Evolutionary conservation across 2,113 vertebrate genomes (phyloP), one percentile per base, ranked within the genome.

Genomic region (Erythrocercus mccallii): DNA sequence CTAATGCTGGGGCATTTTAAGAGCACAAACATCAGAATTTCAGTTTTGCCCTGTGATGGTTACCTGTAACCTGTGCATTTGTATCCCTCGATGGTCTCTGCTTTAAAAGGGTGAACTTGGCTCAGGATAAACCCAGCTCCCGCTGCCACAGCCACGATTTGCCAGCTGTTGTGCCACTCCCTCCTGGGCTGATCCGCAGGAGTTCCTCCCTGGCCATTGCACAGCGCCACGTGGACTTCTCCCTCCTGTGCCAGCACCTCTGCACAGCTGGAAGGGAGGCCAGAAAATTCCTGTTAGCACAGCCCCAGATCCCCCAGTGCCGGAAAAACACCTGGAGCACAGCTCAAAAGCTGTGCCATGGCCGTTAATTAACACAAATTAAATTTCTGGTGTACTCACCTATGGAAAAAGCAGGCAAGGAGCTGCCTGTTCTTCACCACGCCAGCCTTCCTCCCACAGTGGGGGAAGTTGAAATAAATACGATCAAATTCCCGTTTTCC

Each of bases 81-180:
- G 96, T 99, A 99, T 45, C 98, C 98, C 23, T 81, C 93, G 91
- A 98, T 91, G 50, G 95, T 90, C 69, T 98, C 97, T 94, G 88
- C 96, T 72, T 94, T 94, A 78, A 99, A 99, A 23, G 98, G 98
- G 62, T 60, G 97, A 71, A 99, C 94, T 1, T 98, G 56, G 54
- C 97, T 99, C 65, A 99, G 95, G 96, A 99, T 94, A 22, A 99
- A 98, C 4, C 98, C 98, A 3, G 99, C 99, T 51, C 96, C 98
- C 3, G 99, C 98, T 77, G 99, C 99, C 99, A 99, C 98, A 27
- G 99, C 98, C 84, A 98, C 98, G 28, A 98, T 98, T 96, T 99
- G 99, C 99, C 99, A 99, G 96, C 99, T 99, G 98, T 99, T 99
- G 97, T 99, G 99, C 99, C 99, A 99, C 81, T 99, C 99, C 86